phyloP scores from a whole-genome alignment of 1,140 invertebrate species.

The Tetraneura akinire region DNA sequence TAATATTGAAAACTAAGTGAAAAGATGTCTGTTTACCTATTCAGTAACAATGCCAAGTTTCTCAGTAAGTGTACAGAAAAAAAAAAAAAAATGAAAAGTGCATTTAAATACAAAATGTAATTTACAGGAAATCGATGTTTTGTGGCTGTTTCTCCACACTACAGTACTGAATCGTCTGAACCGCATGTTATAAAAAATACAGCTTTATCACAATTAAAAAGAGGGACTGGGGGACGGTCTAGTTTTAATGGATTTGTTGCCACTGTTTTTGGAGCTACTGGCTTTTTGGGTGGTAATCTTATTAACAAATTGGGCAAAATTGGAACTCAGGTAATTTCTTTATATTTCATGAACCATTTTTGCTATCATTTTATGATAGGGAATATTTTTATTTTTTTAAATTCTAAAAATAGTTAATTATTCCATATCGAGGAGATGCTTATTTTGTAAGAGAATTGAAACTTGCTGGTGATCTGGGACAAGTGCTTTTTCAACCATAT shows the following conservation, averaged over 20 bases:
- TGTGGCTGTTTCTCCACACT: slow-evolving; percentile 14
- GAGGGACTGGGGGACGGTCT: slow-evolving; percentile 89
- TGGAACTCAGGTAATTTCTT: slow-evolving; percentile 71
- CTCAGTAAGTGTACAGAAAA: slow-evolving; percentile 4
- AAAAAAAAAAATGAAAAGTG: not conserved
- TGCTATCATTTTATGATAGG: too few relatives aligned
- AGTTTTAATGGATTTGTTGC: slow-evolving; percentile 96
- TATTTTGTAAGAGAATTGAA: slow-evolving; percentile 78
- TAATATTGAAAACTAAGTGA: not conserved
- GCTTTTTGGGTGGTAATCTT: slow-evolving; percentile 84
- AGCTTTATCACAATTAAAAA: slow-evolving; percentile 69
- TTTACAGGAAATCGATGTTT: slow-evolving; percentile 21
- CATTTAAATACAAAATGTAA: not conserved
- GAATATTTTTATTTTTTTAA: slow-evolving; percentile 58
- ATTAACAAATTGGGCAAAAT: slow-evolving; percentile 86
- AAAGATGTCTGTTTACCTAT: slow-evolving; percentile 25
- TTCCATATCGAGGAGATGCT: slow-evolving; percentile 88
- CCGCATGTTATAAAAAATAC: slow-evolving; percentile 59
- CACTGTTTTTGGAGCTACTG: slow-evolving; percentile 93
- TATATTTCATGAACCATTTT: not conserved
- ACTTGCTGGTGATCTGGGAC: slow-evolving; percentile 90
- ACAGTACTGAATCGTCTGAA: slow-evolving; percentile 21
- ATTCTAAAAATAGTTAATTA: slow-evolving; percentile 69
- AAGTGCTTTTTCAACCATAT: slow-evolving; percentile 88
- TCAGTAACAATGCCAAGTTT: slow-evolving; percentile 22